A percentile compares a stretch with the other conserved stretches of the same genome.
Evolutionary conservation across 2,797 vertebrate genomes (phyloP).

Genomic region (Alcedo quadribrachys): DNA sequence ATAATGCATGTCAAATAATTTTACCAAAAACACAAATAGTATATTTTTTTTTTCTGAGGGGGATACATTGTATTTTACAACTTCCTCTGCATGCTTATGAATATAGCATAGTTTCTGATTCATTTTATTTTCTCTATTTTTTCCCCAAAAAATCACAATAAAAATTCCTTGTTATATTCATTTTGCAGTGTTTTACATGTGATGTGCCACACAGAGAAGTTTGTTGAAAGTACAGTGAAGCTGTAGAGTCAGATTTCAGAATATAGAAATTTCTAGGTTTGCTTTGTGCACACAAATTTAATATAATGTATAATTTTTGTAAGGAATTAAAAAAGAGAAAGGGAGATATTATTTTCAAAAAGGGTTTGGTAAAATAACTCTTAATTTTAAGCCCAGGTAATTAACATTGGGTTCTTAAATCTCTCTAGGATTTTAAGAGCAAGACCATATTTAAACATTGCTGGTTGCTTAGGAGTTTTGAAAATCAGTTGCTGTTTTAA

Average conservation of each 20-base stretch:
- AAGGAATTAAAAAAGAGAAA: background rate
- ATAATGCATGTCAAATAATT: background rate
- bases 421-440: background rate
- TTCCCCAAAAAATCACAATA: background rate
- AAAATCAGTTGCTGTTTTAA: background rate
- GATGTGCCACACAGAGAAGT: fast-evolving
- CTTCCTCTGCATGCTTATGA: background rate
- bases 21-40: background rate
- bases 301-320: background rate
- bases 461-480: background rate
- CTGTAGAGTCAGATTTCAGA: background rate
- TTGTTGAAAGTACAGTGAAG: background rate
- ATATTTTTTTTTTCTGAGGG: background rate
- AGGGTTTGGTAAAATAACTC: background rate
- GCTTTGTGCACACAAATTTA: background rate
- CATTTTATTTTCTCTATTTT: background rate
- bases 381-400: background rate
- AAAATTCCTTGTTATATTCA: background rate
- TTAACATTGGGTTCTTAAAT: background rate
- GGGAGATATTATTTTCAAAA: background rate
- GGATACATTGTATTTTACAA: background rate
- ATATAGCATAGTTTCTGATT: background rate
- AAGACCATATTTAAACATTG: background rate
- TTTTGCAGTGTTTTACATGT: background rate
- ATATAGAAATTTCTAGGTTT: background rate